A percentile compares a stretch with the other conserved stretches of the same genome.
These are phyloP conservation scores for Trypoxylon attenuatum DNA, from an alignment of 2,888 invertebrate genomes.

Conservation along the genomic window DNA sequence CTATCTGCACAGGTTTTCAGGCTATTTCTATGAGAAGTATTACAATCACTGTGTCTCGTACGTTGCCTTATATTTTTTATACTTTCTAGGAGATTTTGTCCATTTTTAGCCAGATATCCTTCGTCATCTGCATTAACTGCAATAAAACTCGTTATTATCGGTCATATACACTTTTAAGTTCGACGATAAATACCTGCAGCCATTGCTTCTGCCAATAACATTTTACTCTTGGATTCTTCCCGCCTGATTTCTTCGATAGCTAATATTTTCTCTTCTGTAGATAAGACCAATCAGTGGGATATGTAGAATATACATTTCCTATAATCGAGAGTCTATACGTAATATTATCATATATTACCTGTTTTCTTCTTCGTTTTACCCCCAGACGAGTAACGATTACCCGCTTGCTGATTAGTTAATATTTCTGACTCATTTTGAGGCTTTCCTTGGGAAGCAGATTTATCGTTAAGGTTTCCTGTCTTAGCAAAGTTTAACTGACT, in stretches of 20 bases:
- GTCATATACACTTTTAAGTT: neutral
- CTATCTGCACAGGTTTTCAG: constrained; percentile 29
- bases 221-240: constrained; percentile 67
- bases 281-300: constrained; percentile 12
- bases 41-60: constrained; percentile 27
- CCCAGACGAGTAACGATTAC: constrained; percentile 21
- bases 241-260: constrained; percentile 72
- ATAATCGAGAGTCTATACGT: neutral
- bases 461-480: constrained; percentile 30
- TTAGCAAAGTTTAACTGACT: constrained; percentile 28
- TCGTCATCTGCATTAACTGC: constrained; percentile 51
- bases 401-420: constrained; percentile 23
- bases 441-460: constrained; percentile 29
- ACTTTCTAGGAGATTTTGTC: constrained; percentile 30
- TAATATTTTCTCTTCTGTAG: constrained; percentile 66
- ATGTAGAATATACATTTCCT: neutral
- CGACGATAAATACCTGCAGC: constrained; percentile 50
- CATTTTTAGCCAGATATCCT: constrained; percentile 29
- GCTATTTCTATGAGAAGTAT: constrained; percentile 16
- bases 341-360: constrained; percentile 27
- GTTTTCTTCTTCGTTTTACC: constrained; percentile 46
- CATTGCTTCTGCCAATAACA: constrained; percentile 54
- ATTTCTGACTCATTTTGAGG: constrained; percentile 47
- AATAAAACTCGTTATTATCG: constrained; percentile 16
- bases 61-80: constrained; percentile 27